Conservation (phyloP, 2,113 vertebrate genomes). For the Passer domesticus region DNA sequence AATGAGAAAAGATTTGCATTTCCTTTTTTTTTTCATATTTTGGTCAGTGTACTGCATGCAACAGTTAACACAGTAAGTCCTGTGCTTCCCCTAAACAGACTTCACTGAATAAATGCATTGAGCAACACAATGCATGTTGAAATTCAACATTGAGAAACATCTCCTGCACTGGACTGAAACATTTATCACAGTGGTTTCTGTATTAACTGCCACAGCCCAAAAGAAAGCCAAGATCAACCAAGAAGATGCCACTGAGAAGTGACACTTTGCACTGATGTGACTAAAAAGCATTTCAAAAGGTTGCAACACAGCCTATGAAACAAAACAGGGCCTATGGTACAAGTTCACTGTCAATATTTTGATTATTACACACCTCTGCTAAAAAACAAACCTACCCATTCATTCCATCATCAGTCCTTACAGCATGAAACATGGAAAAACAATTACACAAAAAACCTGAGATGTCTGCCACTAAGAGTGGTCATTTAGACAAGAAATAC, state of each 20-base stretch:
- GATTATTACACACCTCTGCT: background rate
- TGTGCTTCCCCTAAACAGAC: background rate
- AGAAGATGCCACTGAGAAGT: background rate
- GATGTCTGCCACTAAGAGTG: background rate
- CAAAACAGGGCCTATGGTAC: background rate
- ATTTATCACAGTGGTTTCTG: background rate
- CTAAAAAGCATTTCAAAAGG: background rate
- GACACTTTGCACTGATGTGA: background rate
- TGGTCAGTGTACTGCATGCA: background rate
- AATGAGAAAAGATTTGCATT: background rate
- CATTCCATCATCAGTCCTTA: background rate
- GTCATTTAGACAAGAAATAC: background rate
- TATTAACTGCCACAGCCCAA: background rate
- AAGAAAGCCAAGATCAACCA: background rate
- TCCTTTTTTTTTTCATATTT: background rate
- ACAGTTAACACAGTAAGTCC: background rate
- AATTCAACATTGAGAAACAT: slow-evolving; percentile 11
- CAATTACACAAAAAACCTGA: background rate
- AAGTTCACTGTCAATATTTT: background rate
- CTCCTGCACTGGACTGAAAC: background rate
- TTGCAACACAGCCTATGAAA: background rate
- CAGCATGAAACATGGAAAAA: background rate
- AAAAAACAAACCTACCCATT: background rate
- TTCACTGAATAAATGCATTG: background rate
- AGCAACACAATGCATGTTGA: background rate